Percentiles rank a stretch among this genome's conserved stretches.
These are phyloP conservation scores for Sciurus niger DNA, from an alignment of 2,113 vertebrate species.

Conservation along the genomic window DNA sequence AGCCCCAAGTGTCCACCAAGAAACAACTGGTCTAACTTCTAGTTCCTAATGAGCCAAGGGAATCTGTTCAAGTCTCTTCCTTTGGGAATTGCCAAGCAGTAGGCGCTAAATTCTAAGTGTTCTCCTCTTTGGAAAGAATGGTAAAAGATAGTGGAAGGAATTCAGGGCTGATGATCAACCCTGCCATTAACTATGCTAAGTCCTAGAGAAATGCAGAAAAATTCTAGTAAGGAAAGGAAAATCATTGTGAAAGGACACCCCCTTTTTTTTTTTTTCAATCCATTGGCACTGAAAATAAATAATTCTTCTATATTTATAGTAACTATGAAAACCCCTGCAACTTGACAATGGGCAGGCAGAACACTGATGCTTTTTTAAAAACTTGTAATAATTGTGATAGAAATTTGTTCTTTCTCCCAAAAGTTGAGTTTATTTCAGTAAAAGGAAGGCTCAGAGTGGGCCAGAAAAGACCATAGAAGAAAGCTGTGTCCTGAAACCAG, in stretches of 20 bases:
- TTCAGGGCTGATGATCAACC: neutral
- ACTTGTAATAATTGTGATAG: neutral
- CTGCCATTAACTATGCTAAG: neutral
- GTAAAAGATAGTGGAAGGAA: slow-evolving; percentile 12
- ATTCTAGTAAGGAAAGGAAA: neutral
- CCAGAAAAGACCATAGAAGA: neutral
- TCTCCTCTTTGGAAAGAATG: slow-evolving; percentile 27
- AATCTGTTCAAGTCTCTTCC: slow-evolving; percentile 26
- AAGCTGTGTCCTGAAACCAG: neutral
- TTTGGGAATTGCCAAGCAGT: slow-evolving; percentile 27
- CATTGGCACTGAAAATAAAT: neutral
- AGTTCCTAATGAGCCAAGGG: neutral
- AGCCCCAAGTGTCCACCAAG: slow-evolving; percentile 3
- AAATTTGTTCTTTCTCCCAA: neutral
- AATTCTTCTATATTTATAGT: slow-evolving; percentile 16
- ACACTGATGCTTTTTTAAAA: neutral
- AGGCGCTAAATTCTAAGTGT: slow-evolving; percentile 29
- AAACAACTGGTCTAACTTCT: neutral
- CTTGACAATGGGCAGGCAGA: neutral
- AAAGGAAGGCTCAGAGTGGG: neutral
- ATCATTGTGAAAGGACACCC: neutral
- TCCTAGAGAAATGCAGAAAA: neutral
- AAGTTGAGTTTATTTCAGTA: neutral
- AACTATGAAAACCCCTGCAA: neutral
- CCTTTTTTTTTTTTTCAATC: neutral